Base-by-base conservation (phyloP, 1,140 invertebrate genomes). In the Belonocnema kinseyi region DNA sequence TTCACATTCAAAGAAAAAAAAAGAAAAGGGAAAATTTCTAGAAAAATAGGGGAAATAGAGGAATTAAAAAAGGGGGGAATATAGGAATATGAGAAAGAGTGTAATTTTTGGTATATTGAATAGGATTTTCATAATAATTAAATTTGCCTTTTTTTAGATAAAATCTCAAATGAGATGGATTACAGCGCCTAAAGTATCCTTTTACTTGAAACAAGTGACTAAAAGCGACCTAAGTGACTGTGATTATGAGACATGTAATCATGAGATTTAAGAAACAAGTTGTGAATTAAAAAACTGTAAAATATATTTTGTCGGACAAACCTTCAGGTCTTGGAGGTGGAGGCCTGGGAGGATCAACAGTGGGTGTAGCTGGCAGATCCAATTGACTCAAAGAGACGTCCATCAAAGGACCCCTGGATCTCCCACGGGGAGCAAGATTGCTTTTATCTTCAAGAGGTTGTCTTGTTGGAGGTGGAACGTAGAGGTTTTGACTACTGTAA, bases 401-500 rank as follows among this genome's bases (percentile, higher is more conserved):
- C 85, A 93, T 93, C 51, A 96, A 82, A 54, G 95, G 95, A n/a
- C 95, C 94, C 72, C 96, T 90, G 0, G 95, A 94, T 80, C 95
- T 89, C 52, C 95, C 94, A 75, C 94, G 89, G 6, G 95, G 93
- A 17, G 94, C 93, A 26, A 95, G 90, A 86, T 95, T 95, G 77
- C 93, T 95, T 84, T 95, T 95, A 82, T 95, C 94, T 78, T 95
- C 94, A 7, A 90, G 85, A 76, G 90, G 90, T 40, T 90, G 88
- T 78, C 95, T 92, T 1, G 96, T 96, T 0, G 97, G 97, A 7
- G 96, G 97, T 82, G 97, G 97, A 50, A 98, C 97, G 85, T 98
- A 98, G 14, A 98, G 90, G 90, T 98, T 98, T 90, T 98, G 97
- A 80, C 96, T 96, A 72, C 96, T 96, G 90, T 97, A 97, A 80